Evolutionary conservation across 2,113 vertebrate species (phyloP), one percentile per base, ranked within the genome.

Genomic region (Dromas ardeola): DNA sequence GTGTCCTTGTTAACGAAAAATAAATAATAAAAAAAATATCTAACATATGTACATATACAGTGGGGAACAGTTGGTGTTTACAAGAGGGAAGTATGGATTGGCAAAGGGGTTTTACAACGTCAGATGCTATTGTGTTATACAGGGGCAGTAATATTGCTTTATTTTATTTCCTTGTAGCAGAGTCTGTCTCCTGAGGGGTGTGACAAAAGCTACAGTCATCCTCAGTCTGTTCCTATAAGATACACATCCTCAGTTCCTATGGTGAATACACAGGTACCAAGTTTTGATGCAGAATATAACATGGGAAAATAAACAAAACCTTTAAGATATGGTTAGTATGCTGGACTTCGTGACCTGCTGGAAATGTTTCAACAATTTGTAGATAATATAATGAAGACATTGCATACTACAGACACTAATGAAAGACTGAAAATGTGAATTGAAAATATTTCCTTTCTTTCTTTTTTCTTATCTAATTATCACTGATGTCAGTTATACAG

Each of bases 21-120:
- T 10, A 66, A 71, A 83, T 6, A 40, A 61, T 42, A 47, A 49
- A 7, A 34, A 47, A 40, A 34, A 43, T 42, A n/a, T 72, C 1
- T 0, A n/a, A 49, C 4, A 0, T 36, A 22, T 19, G 6, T 34
- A 26, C 4, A 1, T 30, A 34, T 21, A 12, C 4, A 32, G 32
- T 25, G 8, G 26, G 50, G 13, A 90, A 38, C 2, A 62, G 21
- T 0, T 86, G 16, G 5, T 32, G 4, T 62, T 83, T 81, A 66
- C 30, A 65, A 90, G 17, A 83, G 6, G 4, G 12, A 58, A 47
- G 10, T 55, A 55, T 18, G 15, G 8, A 22, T 32, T 58, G 10
- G 15, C 6, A 81, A 61, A 66, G 14, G 9, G 8, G 29, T 66
- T 87, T 78, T 56, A 52, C 11, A 36, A 13, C 8, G 36, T 62